phyloP scores from a whole-genome alignment of 2,888 invertebrate genomes.

The Odontomyia ornata region DNA sequence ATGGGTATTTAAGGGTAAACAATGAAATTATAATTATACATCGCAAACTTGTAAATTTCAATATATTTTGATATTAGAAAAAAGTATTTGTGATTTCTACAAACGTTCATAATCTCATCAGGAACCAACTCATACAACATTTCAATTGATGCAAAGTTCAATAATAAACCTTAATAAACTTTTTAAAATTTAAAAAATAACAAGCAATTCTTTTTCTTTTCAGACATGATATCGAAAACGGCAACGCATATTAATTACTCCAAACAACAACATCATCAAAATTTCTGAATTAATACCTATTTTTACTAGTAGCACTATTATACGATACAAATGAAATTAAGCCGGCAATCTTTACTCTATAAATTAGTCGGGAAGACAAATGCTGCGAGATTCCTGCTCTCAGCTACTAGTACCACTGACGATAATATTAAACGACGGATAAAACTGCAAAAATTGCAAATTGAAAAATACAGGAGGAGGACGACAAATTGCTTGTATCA shows the following conservation, averaged over 20 bases:
- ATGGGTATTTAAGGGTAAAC: too few species aligned
- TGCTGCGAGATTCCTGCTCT: not conserved
- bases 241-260: not conserved
- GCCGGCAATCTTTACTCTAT: slow-evolving; percentile 1
- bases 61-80: too few species aligned
- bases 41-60: too few species aligned
- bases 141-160: too few species aligned
- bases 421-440: not conserved
- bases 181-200: not conserved
- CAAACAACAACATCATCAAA: not conserved
- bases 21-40: too few species aligned
- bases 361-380: slow-evolving; percentile 30
- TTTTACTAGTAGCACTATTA: not conserved
- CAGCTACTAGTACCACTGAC: not conserved
- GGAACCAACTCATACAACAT: too few species aligned
- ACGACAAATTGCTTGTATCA: slow-evolving; percentile 5
- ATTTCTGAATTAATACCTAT: not conserved
- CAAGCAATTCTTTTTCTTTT: not conserved
- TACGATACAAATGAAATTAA: slow-evolving; percentile 30
- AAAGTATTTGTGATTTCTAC: too few species aligned
- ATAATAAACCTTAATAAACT: too few species aligned
- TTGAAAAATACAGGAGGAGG: slow-evolving; percentile 22
- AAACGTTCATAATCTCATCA: too few species aligned
- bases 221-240: slow-evolving; percentile 7
- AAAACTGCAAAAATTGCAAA: not conserved